These are phyloP conservation scores for Dunckerocampus dactyliophorus DNA, from an alignment of 2,113 vertebrate genomes.

Conservation along the genomic window DNA sequence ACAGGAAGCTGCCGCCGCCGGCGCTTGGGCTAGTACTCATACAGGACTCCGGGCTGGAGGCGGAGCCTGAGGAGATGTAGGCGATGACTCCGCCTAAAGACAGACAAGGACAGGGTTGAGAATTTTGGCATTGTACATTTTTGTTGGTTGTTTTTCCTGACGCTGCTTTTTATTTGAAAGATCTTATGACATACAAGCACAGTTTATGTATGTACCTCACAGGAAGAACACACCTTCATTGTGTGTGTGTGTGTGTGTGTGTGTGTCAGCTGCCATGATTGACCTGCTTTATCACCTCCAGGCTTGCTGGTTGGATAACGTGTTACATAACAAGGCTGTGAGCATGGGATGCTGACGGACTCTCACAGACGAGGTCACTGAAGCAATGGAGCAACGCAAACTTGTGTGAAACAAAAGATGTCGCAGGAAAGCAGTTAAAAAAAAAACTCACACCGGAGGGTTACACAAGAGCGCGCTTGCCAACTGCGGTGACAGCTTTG, in stretches of 20 bases:
- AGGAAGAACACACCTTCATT: too few relatives aligned
- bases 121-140: neutral
- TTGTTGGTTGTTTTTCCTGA: neutral
- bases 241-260: neutral
- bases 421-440: neutral
- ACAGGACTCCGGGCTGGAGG: constrained; percentile 86
- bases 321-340: constrained; percentile 53
- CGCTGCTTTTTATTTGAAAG: neutral
- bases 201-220: neutral
- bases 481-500: neutral
- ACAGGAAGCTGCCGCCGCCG: constrained; percentile 76
- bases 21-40: constrained; percentile 83
- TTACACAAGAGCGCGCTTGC: constrained; percentile 18
- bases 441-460: neutral
- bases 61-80: constrained; percentile 90
- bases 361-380: constrained; percentile 36
- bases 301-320: constrained; percentile 51
- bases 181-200: neutral
- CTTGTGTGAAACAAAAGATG: neutral
- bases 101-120: neutral
- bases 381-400: constrained; percentile 38
- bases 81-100: constrained; percentile 89
- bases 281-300: constrained; percentile 51
- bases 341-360: constrained; percentile 26
- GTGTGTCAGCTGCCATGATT: constrained; percentile 8